phyloP scores from a whole-genome alignment of 2,797 vertebrate species.

The Pyrocephalus nanus region DNA sequence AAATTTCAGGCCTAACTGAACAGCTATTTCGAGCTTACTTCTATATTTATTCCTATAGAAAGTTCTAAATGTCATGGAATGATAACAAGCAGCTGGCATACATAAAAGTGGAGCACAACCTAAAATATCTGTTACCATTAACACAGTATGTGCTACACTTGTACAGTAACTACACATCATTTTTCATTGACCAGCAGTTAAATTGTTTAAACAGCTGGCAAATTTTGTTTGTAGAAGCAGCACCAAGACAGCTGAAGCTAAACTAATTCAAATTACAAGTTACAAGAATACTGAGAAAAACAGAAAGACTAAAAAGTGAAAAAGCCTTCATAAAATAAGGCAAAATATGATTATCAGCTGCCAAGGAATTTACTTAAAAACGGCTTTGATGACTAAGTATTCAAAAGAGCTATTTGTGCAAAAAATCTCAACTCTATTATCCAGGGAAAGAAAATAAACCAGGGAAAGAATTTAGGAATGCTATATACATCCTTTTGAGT shows the following conservation, averaged over 20 bases:
- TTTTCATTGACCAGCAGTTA: neutral
- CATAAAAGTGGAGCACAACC: conserved; percentile 32
- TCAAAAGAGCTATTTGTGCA: neutral
- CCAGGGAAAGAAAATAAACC: too few species aligned
- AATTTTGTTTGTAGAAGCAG: neutral
- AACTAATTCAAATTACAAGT: neutral
- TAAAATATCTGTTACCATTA: conserved; percentile 10
- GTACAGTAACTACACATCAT: neutral
- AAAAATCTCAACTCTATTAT: neutral
- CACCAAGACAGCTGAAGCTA: neutral
- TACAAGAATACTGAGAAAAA: neutral
- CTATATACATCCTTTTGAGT: neutral
- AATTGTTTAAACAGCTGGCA: neutral
- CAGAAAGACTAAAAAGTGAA: neutral
- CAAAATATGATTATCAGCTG: neutral
- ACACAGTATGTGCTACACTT: neutral
- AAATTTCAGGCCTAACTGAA: neutral
- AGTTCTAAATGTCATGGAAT: neutral
- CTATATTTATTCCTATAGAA: conserved; percentile 40
- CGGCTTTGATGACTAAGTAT: neutral
- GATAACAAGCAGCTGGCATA: neutral
- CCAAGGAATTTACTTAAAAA: neutral
- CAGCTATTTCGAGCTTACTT: neutral
- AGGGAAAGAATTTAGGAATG: neutral
- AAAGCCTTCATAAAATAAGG: neutral